Evolutionary conservation across 2,113 vertebrate species (phyloP), one percentile per base, ranked within the genome.

Genomic region (Rhegmatorhina hoffmannsi): DNA sequence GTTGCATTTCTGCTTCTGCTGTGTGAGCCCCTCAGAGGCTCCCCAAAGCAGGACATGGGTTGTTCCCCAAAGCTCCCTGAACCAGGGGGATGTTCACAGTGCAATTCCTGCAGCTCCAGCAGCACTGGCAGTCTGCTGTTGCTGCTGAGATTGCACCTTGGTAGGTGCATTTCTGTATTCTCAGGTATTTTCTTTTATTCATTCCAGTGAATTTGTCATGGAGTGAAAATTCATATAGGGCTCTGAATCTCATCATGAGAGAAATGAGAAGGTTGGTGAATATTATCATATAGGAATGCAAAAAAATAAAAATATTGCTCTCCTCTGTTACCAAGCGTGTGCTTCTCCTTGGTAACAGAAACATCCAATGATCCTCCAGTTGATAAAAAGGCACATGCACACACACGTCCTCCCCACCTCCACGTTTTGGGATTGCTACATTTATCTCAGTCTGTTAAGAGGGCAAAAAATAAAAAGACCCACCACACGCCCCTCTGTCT

Each of bases 381-480:
- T 89, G 96, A 96, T 95, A 95, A 94, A 94, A 96, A 97, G 93
- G 90, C 95, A 97, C 95, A 94, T 96, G 94, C 88, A 96, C 93
- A 75, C 83, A 95, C 96, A 93, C 50, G 93, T 90, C 58, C 91
- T 96, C 94, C 82, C 95, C 90, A 92, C 95, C 82, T 88, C 94
- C 95, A 83, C 72, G 46, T 95, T 94, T 95, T 90, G 89, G 44
- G 98, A 97, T 98, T 97, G 98, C 97, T 97, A 95, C 96, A 97
- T 97, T 98, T 97, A 98, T 98, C 97, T 96, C 96, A 89, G 94
- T 95, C 94, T 96, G 94, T 53, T 94, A 94, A 58, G 76, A 86
- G 64, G 68, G 66, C 49, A 68, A 89, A 87, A 95, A 83, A 94
- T 75, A 93, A 93, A 84, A 90, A 75, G 76, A 47, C 12, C 34